These are phyloP conservation scores for Galleria mellonella DNA, from an alignment of 1,140 invertebrate genomes.

Conservation along the genomic window DNA sequence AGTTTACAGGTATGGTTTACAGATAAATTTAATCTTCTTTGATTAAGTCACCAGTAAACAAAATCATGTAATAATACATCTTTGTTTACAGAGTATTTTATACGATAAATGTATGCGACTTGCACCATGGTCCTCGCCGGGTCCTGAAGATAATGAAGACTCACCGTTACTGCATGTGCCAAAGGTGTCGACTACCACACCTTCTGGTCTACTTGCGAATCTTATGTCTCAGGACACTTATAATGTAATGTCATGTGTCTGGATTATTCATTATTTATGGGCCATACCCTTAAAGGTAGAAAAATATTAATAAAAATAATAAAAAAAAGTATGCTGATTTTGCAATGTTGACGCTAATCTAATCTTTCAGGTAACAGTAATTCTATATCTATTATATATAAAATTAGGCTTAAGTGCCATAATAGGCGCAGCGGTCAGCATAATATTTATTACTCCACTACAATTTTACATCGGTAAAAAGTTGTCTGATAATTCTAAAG, in stretches of 20 bases:
- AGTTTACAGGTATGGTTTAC: conserved; percentile 81
- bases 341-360: background rate
- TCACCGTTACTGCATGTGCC: conserved; percentile 30
- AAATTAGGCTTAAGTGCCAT: conserved; percentile 87
- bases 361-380: conserved; percentile 78
- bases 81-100: conserved; percentile 76
- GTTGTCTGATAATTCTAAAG: conserved; percentile 82
- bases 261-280: conserved; percentile 91
- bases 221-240: conserved; percentile 88
- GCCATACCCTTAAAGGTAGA: conserved; percentile 88
- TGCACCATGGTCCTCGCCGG: conserved; percentile 66
- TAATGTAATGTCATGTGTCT: conserved; percentile 89
- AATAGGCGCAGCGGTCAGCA: conserved; percentile 82
- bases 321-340: background rate
- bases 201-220: conserved; percentile 84
- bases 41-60: too few species aligned
- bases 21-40: too few species aligned
- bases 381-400: conserved; percentile 83
- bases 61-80: too few species aligned
- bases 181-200: conserved; percentile 41
- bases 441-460: conserved; percentile 81
- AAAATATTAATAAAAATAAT: background rate
- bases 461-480: conserved; percentile 83
- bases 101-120: conserved; percentile 75
- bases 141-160: conserved; percentile 45